phyloP scores from a whole-genome alignment of 2,113 vertebrate genomes.

The human (Homo sapiens) region DNA sequence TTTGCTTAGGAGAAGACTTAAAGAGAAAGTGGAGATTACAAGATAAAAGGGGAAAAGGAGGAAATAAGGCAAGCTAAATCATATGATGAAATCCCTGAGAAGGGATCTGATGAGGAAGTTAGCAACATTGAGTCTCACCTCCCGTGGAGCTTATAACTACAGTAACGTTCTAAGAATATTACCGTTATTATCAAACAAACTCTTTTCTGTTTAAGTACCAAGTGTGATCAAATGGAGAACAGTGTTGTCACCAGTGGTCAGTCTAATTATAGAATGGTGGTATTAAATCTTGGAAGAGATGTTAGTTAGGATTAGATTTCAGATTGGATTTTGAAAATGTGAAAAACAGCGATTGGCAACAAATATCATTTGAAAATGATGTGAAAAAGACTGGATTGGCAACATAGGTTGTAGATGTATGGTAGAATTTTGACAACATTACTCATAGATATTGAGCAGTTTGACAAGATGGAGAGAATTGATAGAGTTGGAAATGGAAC shows the following conservation, averaged over 20 bases:
- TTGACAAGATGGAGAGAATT: not conserved
- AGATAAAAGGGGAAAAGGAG: not conserved
- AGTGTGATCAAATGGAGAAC: not conserved
- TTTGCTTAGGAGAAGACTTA: not conserved
- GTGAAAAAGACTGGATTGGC: not conserved
- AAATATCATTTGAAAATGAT: slow-evolving; percentile 17
- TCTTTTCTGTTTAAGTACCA: not conserved
- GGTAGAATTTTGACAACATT: not conserved
- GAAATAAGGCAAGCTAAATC: not conserved
- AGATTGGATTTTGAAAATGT: slow-evolving; percentile 27
- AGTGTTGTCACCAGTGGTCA: not conserved
- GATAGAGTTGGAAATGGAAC: not conserved
- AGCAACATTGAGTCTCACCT: not conserved
- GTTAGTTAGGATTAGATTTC: not conserved
- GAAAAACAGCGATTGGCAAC: not conserved
- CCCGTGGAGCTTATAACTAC: not conserved
- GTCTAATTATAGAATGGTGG: not conserved
- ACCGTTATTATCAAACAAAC: not conserved
- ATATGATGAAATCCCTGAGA: not conserved
- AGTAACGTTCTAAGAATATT: not conserved
- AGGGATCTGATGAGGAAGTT: not conserved
- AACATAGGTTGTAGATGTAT: not conserved
- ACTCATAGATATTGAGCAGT: not conserved
- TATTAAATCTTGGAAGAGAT: not conserved
- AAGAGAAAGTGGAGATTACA: not conserved